Conservation (phyloP, 2,797 vertebrate species). For the Urophycis tenuis region DNA sequence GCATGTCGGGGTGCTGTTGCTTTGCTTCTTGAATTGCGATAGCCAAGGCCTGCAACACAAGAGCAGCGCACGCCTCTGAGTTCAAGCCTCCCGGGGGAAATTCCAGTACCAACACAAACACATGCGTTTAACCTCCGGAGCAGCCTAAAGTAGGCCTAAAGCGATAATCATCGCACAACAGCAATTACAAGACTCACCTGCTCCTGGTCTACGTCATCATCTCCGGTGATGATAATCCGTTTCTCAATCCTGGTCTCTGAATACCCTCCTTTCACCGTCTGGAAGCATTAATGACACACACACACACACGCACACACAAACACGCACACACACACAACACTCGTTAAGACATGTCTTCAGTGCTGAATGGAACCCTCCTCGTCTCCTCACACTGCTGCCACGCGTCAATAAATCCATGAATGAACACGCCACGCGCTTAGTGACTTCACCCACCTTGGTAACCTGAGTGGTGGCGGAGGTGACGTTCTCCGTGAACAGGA, state of each 20-base stretch:
- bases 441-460: conserved; percentile 83
- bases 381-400: no score
- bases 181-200: conserved; percentile 72
- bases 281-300: conserved; percentile 19
- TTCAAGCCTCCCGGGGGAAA: background rate
- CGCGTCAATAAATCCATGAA: background rate
- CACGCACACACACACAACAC: no score
- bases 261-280: conserved; percentile 99
- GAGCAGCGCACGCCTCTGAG: background rate
- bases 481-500: conserved; percentile 84
- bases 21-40: conserved; percentile 98
- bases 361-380: no score
- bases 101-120: background rate
- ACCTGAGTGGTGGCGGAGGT: conserved; percentile 97
- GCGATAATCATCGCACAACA: background rate
- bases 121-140: background rate
- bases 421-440: background rate
- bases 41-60: conserved; percentile 81
- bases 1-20: conserved; percentile 98
- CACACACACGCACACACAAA: no score
- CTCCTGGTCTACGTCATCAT: conserved; percentile 97
- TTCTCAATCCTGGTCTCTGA: conserved; percentile 98
- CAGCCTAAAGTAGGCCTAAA: background rate
- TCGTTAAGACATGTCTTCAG: no score
- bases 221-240: conserved; percentile 98